phyloP scores from a whole-genome alignment of 2,113 vertebrate genomes.

The Laterallus jamaicensis region DNA sequence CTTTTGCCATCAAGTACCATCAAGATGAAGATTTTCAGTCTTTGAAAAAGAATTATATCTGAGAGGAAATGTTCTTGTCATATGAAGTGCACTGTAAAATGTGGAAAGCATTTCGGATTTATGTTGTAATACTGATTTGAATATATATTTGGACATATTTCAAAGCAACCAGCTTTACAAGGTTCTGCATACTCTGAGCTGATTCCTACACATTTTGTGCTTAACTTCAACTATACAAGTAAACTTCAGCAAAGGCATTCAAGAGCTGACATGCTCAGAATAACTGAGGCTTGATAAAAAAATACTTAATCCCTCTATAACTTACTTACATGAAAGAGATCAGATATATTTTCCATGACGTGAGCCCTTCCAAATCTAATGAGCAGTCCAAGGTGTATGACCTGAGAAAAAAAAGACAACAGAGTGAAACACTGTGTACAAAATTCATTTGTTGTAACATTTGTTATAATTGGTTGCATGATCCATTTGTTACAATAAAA shows the following conservation, averaged over 20 bases:
- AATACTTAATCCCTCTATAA: not conserved
- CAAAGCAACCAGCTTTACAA: not conserved
- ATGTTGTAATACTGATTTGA: not conserved
- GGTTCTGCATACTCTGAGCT: not conserved
- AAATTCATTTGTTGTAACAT: not conserved
- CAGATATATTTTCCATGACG: not conserved
- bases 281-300: not conserved
- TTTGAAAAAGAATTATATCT: not conserved
- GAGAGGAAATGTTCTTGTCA: constrained; percentile 21
- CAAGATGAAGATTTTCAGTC: not conserved
- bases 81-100: not conserved
- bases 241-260: not conserved
- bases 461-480: not conserved
- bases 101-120: constrained; percentile 27
- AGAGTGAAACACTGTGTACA: not conserved
- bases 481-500: not conserved
- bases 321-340: not conserved
- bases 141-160: constrained; percentile 14
- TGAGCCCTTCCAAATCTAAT: not conserved
- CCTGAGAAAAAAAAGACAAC: not conserved
- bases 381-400: not conserved
- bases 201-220: not conserved
- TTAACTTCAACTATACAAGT: not conserved
- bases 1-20: constrained; percentile 6
- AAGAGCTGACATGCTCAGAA: not conserved